Evolutionary conservation across 1,140 invertebrate genomes (phyloP).

Genomic region (Gonatopus flavifemur): DNA sequence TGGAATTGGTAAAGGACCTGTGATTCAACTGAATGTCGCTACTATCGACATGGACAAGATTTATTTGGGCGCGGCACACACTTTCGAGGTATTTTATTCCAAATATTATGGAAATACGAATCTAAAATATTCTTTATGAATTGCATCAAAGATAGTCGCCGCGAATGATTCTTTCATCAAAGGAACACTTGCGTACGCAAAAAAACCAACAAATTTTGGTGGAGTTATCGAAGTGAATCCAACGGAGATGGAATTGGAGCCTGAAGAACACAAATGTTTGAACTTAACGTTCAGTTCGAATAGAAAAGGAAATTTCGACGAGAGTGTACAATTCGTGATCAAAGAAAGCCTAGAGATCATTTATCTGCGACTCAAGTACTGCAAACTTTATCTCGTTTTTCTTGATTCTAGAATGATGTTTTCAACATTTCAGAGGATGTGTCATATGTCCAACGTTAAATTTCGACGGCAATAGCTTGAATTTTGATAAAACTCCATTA

Average conservation of each 20-base stretch:
- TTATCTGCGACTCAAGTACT: slow-evolving; percentile 39
- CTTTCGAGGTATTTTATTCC: slow-evolving; percentile 38
- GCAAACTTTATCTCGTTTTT: background rate
- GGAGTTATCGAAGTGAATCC: slow-evolving; percentile 34
- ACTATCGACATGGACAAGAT: slow-evolving; percentile 37
- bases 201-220: slow-evolving; percentile 31
- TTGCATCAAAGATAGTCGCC: slow-evolving; percentile 30
- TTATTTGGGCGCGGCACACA: slow-evolving; percentile 38
- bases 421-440: slow-evolving; percentile 39
- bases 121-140: background rate
- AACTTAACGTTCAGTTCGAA: slow-evolving; percentile 38
- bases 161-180: slow-evolving; percentile 38
- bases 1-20: slow-evolving; percentile 42
- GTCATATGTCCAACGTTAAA: slow-evolving; percentile 51
- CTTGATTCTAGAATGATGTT: background rate
- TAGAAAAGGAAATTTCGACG: slow-evolving; percentile 39
- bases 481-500: slow-evolving; percentile 48
- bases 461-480: slow-evolving; percentile 41
- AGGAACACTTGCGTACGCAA: slow-evolving; percentile 31
- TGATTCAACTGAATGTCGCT: slow-evolving; percentile 41
- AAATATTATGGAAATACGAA: background rate
- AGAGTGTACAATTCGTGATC: slow-evolving; percentile 42
- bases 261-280: slow-evolving; percentile 35
- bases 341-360: slow-evolving; percentile 42
- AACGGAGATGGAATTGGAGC: slow-evolving; percentile 14